Conservation (phyloP, 2,113 vertebrate genomes). For the Leuciscus idus region DNA sequence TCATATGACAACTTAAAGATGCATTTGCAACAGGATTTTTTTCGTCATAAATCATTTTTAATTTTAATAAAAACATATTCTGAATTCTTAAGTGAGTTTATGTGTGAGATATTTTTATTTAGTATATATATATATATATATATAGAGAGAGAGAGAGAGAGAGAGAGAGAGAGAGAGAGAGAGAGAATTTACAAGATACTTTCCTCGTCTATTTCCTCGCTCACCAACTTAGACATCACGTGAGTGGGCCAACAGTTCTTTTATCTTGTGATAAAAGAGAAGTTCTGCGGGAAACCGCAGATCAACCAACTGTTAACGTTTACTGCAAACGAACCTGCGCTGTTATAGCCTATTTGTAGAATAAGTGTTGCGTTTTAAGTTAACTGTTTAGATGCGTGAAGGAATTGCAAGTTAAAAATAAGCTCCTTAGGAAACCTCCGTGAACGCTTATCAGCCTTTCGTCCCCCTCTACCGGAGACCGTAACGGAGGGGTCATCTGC, state of each 20-base stretch:
- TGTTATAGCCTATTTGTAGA: background rate
- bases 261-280: background rate
- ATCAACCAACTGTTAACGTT: background rate
- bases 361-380: background rate
- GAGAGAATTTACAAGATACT: background rate
- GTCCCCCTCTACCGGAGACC: background rate
- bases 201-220: background rate
- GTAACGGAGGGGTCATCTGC: background rate
- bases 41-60: background rate
- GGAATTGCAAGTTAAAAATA: background rate
- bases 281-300: background rate
- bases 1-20: background rate
- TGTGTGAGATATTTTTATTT: background rate
- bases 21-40: background rate
- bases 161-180: too few relatives aligned
- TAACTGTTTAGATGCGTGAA: background rate
- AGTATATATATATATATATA: too few relatives aligned
- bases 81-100: background rate
- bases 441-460: background rate
- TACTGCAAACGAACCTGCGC: background rate
- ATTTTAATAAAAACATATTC: background rate
- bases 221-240: background rate
- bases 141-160: too few relatives aligned
- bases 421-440: background rate
- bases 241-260: background rate